Conservation (phyloP, 1,140 invertebrate genomes). For the Drosophila parabipectinata region DNA sequence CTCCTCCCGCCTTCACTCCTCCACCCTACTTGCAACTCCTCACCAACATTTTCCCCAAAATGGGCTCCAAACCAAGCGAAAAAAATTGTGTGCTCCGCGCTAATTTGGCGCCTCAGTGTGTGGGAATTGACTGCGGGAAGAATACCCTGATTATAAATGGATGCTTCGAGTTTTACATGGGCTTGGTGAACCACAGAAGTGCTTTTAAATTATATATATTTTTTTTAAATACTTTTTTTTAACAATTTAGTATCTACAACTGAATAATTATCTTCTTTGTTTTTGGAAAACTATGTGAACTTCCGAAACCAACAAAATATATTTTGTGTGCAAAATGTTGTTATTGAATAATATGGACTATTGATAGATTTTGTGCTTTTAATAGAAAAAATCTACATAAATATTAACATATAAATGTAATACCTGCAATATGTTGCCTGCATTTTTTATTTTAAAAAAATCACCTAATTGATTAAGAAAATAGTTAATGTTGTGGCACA, state of each 20-base stretch:
- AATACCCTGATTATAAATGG: conserved; percentile 26
- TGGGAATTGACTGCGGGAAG: conserved; percentile 60
- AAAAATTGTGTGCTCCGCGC: conserved; percentile 47
- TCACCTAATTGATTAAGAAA: background rate
- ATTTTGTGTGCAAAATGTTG: too few relatives aligned
- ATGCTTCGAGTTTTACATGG: background rate
- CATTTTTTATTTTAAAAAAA: background rate
- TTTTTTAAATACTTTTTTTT: too few relatives aligned
- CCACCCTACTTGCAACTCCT: background rate
- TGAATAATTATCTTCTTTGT: too few relatives aligned
- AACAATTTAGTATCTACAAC: too few relatives aligned
- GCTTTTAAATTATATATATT: too few relatives aligned
- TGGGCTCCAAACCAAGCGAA: conserved; percentile 32
- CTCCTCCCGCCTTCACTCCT: background rate
- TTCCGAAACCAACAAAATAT: too few relatives aligned
- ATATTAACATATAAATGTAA: too few relatives aligned
- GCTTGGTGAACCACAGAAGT: background rate
- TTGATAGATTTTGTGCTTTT: too few relatives aligned
- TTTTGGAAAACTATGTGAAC: too few relatives aligned
- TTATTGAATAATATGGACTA: too few relatives aligned
- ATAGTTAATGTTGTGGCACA: background rate
- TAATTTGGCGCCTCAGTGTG: conserved; percentile 76
- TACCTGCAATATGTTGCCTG: background rate
- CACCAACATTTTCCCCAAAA: conserved; percentile 1
- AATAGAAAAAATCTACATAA: too few relatives aligned